These are phyloP conservation scores for Anthonomus grandis DNA, from an alignment of 1,140 invertebrate genomes.

Conservation along the genomic window DNA sequence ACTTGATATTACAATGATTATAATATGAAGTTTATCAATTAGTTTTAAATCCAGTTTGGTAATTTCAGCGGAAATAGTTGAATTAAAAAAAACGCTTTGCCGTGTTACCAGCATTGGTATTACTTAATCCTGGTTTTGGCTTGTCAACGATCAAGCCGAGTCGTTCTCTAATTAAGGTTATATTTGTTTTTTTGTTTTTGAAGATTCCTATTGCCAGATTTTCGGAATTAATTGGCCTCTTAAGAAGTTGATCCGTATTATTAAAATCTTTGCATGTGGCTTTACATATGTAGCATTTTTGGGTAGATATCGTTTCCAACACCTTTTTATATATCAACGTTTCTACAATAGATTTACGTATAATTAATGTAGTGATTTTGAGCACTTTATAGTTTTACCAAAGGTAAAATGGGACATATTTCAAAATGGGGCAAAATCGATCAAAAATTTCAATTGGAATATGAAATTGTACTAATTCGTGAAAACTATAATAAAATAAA, in stretches of 20 bases:
- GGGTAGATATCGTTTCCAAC: slow-evolving; percentile 33
- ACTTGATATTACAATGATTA: slow-evolving; percentile 30
- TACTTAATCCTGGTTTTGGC: slow-evolving; percentile 42
- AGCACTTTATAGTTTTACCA: neutral
- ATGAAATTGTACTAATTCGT: neutral
- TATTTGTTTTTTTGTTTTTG: slow-evolving; percentile 37
- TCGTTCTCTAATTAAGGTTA: slow-evolving; percentile 38
- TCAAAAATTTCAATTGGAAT: neutral
- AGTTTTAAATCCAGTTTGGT: slow-evolving; percentile 35
- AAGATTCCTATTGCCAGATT: slow-evolving; percentile 18
- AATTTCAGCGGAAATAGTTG: slow-evolving; percentile 32
- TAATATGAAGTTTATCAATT: slow-evolving; percentile 27
- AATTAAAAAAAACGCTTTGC: slow-evolving; percentile 44
- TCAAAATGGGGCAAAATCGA: neutral
- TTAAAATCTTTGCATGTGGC: slow-evolving; percentile 35
- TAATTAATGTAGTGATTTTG: neutral
- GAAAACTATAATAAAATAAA: neutral
- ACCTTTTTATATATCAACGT: neutral
- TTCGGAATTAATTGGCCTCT: slow-evolving; percentile 12
- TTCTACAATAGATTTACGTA: neutral
- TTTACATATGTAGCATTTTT: slow-evolving; percentile 31
- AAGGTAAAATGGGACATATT: neutral
- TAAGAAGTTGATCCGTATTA: slow-evolving; percentile 19
- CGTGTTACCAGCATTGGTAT: slow-evolving; percentile 46
- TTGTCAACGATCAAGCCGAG: slow-evolving; percentile 42